These are phyloP conservation scores for Brenthis ino DNA, from an alignment of 2,888 invertebrate species.

Conservation along the genomic window DNA sequence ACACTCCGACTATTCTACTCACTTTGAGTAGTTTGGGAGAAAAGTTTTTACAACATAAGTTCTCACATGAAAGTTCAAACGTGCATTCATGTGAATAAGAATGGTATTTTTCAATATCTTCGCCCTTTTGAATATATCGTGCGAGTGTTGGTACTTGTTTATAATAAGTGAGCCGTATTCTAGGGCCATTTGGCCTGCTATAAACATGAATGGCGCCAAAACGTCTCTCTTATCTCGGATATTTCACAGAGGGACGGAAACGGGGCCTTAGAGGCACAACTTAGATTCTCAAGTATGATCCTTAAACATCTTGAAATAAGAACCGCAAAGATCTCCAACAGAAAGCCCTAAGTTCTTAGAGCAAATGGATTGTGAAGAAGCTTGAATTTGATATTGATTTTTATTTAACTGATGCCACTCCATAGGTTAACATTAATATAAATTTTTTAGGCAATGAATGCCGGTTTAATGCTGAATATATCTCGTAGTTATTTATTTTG, in stretches of 20 bases:
- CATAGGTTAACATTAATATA: slow-evolving; percentile 35
- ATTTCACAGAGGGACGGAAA: slow-evolving; percentile 79
- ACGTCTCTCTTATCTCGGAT: slow-evolving; percentile 82
- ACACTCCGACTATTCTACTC: slow-evolving; percentile 1
- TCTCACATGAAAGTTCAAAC: slow-evolving; percentile 32
- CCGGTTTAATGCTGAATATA: neutral
- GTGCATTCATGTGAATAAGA: slow-evolving; percentile 33
- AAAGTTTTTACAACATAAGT: slow-evolving; percentile 31
- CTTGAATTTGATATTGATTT: slow-evolving; percentile 76
- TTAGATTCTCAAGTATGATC: slow-evolving; percentile 76
- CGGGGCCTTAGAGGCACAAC: slow-evolving; percentile 68
- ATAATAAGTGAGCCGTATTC: slow-evolving; percentile 79
- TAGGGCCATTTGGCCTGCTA: slow-evolving; percentile 78
- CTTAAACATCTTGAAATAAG: slow-evolving; percentile 80
- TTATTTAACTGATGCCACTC: slow-evolving; percentile 63
- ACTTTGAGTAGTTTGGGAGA: slow-evolving; percentile 20
- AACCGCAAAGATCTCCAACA: slow-evolving; percentile 70
- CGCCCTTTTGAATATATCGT: slow-evolving; percentile 38
- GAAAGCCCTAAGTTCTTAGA: slow-evolving; percentile 73
- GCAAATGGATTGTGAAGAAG: slow-evolving; percentile 80
- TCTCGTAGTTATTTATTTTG: neutral
- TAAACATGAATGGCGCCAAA: slow-evolving; percentile 82
- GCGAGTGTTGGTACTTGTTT: slow-evolving; percentile 63
- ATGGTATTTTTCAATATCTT: slow-evolving; percentile 50
- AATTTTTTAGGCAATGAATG: slow-evolving; percentile 7